Evolutionary conservation across 2,797 vertebrate species (phyloP).

Genomic region (Silurus aristotelis): DNA sequence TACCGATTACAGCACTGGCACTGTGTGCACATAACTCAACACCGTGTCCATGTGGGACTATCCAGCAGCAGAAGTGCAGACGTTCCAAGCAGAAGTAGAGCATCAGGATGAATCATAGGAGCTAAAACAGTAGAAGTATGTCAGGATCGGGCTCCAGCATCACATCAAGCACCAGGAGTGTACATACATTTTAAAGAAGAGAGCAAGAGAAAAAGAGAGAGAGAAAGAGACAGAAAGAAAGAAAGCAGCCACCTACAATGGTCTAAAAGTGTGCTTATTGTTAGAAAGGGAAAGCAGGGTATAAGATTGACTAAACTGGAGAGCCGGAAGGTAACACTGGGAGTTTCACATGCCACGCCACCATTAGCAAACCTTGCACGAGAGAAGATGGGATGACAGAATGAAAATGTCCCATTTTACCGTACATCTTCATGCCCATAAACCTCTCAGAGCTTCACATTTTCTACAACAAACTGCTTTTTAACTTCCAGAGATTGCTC

Average conservation of each 20-base stretch:
- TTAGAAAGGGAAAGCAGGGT: background rate
- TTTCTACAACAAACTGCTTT: background rate
- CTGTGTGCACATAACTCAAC: background rate
- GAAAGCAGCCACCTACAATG: background rate
- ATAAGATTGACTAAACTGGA: too few species aligned
- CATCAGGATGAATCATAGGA: background rate
- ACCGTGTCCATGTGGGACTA: background rate
- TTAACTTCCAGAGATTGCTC: background rate
- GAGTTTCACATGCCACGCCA: background rate
- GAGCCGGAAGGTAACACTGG: background rate
- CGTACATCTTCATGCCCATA: background rate
- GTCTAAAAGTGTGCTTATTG: background rate
- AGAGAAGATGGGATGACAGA: background rate
- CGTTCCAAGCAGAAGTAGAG: background rate
- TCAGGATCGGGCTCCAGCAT: background rate
- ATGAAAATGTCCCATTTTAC: background rate
- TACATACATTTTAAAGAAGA: background rate
- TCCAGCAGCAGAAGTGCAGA: background rate
- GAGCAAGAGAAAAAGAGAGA: background rate
- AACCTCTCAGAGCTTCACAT: too few species aligned
- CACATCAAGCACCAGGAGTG: background rate
- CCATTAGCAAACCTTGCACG: background rate
- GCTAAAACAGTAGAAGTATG: constrained; percentile 5
- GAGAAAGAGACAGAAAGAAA: background rate
- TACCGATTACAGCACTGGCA: background rate